These are phyloP conservation scores for Polypedilum pembai DNA, from an alignment of 1,140 invertebrate genomes.

Conservation along the genomic window DNA sequence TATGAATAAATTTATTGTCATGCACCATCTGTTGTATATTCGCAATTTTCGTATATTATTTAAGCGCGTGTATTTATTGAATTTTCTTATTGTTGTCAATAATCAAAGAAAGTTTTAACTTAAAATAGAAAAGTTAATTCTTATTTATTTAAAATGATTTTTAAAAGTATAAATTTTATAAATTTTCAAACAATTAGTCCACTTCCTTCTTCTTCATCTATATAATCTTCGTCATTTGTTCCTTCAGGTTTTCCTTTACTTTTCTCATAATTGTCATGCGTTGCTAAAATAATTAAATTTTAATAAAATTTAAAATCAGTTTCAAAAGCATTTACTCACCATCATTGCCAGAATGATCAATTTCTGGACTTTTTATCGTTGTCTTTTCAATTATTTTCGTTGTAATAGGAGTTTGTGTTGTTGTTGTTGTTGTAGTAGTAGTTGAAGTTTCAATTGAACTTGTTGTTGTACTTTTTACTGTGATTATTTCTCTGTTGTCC, in stretches of 20 bases:
- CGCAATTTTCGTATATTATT: background rate
- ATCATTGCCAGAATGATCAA: background rate
- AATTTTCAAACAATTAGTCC: too few species aligned
- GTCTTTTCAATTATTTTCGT: background rate
- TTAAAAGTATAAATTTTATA: too few species aligned
- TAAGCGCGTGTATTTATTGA: background rate
- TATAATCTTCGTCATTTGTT: background rate
- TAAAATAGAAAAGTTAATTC: background rate
- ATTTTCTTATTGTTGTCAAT: background rate
- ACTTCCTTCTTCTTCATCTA: background rate
- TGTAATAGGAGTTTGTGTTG: background rate
- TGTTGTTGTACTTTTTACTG: too few species aligned
- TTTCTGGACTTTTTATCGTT: background rate
- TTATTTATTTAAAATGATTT: background rate
- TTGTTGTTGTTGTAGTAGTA: background rate
- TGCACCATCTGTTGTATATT: background rate
- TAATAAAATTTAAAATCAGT: too few species aligned
- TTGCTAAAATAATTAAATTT: too few species aligned
- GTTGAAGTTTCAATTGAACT: background rate
- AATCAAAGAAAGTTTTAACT: too few species aligned
- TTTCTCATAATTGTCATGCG: too few species aligned
- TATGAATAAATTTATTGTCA: slow-evolving; percentile 19
- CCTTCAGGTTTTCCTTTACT: background rate
- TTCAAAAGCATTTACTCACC: too few species aligned
- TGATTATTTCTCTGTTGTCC: background rate